phyloP scores from a whole-genome alignment of 64 coral and sea anemone species.

The Orbicella faveolata region DNA sequence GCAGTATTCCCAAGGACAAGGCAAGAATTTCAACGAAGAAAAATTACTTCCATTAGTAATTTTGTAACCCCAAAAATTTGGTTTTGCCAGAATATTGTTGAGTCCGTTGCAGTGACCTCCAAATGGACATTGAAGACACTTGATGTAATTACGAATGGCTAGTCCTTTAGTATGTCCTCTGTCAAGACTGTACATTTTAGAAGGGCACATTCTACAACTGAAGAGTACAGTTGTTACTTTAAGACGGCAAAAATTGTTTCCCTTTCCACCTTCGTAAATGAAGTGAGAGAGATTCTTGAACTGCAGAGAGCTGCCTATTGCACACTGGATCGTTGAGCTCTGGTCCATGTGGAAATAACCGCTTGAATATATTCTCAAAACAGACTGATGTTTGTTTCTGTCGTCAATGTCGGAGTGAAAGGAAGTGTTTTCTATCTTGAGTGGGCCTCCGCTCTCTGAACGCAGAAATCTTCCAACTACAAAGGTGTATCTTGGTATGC shows the following conservation, averaged over 20 bases:
- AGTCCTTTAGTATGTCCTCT: constrained; percentile 36
- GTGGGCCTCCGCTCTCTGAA: not conserved
- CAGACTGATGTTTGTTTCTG: not conserved
- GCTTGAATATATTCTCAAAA: not conserved
- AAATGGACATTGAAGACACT: constrained; percentile 48
- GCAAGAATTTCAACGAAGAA: not conserved
- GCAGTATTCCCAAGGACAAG: constrained; percentile 63
- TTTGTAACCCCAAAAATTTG: constrained; percentile 61
- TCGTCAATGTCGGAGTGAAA: not conserved
- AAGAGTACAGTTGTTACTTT: constrained; percentile 32
- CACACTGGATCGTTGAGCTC: constrained; percentile 19
- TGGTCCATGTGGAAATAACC: constrained; percentile 35
- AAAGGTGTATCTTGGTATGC: not conserved
- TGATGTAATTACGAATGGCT: not conserved
- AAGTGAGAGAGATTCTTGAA: constrained; percentile 13
- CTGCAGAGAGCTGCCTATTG: constrained; percentile 25
- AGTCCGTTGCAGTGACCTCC: constrained; percentile 45
- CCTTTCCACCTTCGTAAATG: not conserved
- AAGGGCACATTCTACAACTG: constrained; percentile 38
- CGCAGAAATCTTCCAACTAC: constrained; percentile 13
- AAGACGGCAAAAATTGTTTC: not conserved
- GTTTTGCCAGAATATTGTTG: constrained; percentile 23
- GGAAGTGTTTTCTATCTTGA: constrained; percentile 18
- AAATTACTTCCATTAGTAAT: not conserved
- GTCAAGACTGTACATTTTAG: constrained; percentile 57